Evolutionary conservation across 2,797 vertebrate species (phyloP), one percentile per base, ranked within the genome.

Genomic region (Argyrosomus regius): DNA sequence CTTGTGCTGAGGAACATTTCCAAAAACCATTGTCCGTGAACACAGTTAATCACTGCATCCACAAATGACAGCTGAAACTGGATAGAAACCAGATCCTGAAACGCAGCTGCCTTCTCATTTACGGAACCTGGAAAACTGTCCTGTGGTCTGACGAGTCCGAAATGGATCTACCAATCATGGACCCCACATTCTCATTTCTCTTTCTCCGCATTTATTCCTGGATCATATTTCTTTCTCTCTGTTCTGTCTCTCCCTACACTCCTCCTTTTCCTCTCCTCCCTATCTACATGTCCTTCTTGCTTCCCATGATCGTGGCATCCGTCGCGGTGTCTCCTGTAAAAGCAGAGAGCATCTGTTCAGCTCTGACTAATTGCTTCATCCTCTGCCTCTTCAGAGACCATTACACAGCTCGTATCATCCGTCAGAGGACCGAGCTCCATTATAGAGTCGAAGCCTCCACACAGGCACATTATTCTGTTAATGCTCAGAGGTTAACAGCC

Each of bases 271-370:
- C n/a, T 26, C n/a, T 50, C 43, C 31, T 69, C 45, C 35, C 35
- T 39, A 4, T 50, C 52, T 18, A 3, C 72, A 6, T 20, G 20
- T 48, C 43, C n/a, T 57, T n/a, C 16, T 0, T n/a, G 48, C 22
- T 54, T 60, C 57, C 24, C 7, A 31, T 16, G 67, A 49, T 52
- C 45, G 31, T 0, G 45, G 43, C 43, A 16, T 65, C 28, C 17
- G 10, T 52, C 39, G 11, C 7, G 6, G 28, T 16, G 22, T 63
- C 68, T 45, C n/a, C 61, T 5, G 56, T 54, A 48, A 28, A 61
- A 52, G 43, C 57, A 28, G 49, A 49, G 56, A 78, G 69, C 70
- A 67, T 79, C 78, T 72, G 67, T 66, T 71, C 50, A 6, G 9
- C 46, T 59, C 48, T 46, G 60, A 43, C 41, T 81, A 75, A 81